Conservation (phyloP, 2,888 invertebrate species). For the Tortrix viridana region DNA sequence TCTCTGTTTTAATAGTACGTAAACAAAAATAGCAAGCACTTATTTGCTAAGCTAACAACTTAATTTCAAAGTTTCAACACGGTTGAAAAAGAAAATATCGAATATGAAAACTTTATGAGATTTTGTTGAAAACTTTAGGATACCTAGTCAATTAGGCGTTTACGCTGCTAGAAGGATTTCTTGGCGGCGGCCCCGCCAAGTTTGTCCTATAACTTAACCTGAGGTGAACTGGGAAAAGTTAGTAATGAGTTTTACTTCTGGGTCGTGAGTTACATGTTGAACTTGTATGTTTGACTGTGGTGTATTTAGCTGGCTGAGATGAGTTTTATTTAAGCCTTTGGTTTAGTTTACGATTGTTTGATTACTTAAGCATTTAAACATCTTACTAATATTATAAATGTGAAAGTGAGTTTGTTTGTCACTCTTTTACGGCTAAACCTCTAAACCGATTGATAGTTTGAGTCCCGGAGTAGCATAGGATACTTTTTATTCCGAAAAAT, state of each 20-base stretch:
- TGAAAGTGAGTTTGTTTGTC: too few relatives aligned
- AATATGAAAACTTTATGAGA: constrained; percentile 11
- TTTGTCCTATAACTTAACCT: constrained; percentile 45
- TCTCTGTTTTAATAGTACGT: too few relatives aligned
- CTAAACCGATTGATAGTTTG: too few relatives aligned
- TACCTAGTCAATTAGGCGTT: constrained; percentile 20
- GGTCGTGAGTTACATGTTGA: constrained; percentile 1
- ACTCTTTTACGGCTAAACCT: too few relatives aligned
- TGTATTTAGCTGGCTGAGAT: background rate
- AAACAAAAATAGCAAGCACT: too few relatives aligned
- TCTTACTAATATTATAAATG: too few relatives aligned
- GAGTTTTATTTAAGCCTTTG: too few relatives aligned
- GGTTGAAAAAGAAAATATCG: background rate
- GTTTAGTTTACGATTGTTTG: too few relatives aligned
- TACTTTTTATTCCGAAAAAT: too few relatives aligned
- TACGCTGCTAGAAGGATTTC: constrained; percentile 15
- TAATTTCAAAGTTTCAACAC: background rate
- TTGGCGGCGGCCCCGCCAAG: constrained; percentile 30
- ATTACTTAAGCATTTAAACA: too few relatives aligned
- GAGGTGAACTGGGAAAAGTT: constrained; percentile 36
- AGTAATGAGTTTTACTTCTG: constrained; percentile 18
- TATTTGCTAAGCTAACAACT: too few relatives aligned
- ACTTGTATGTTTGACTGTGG: constrained; percentile 11
- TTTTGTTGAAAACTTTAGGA: constrained; percentile 8
- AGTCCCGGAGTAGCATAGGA: too few relatives aligned